Conservation (phyloP, 2,797 vertebrate genomes). For the Erethizon dorsatum region DNA sequence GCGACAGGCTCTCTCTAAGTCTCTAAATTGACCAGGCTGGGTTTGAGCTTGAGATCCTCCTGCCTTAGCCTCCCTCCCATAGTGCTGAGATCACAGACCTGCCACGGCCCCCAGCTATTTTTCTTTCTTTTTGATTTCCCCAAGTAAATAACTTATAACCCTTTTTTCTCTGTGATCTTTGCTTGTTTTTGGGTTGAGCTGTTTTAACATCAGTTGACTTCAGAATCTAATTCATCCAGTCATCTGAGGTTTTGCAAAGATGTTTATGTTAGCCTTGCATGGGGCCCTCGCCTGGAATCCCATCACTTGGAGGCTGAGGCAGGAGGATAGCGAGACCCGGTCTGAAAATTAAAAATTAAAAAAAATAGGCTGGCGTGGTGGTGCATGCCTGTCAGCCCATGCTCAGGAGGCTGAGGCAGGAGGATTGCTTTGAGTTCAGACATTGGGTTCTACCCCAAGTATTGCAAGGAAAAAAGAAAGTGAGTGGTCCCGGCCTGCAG, state of each 20-base stretch:
- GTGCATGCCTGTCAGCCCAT: too few relatives aligned
- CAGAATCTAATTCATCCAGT: neutral
- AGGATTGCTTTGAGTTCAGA: neutral
- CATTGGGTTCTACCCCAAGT: neutral
- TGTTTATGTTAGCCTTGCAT: neutral
- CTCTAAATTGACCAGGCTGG: neutral
- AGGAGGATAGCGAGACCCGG: neutral
- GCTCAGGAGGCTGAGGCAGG: too few relatives aligned
- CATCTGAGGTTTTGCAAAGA: neutral
- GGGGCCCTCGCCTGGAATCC: neutral
- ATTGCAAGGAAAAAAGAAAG: neutral
- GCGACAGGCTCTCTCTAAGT: neutral
- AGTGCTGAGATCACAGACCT: neutral
- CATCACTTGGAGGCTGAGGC: neutral
- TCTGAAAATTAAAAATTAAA: too few relatives aligned
- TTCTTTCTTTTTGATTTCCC: neutral
- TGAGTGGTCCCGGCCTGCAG: rapidly evolving
- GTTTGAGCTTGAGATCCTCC: neutral
- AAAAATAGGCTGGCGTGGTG: too few relatives aligned
- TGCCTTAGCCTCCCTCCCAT: neutral
- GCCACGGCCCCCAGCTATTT: neutral
- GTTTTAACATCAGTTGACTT: neutral
- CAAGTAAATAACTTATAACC: neutral
- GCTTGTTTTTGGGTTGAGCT: neutral
- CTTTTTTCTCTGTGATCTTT: neutral